Base-by-base conservation (phyloP, 2,888 invertebrate species). In the Epirrhoe alternata region DNA sequence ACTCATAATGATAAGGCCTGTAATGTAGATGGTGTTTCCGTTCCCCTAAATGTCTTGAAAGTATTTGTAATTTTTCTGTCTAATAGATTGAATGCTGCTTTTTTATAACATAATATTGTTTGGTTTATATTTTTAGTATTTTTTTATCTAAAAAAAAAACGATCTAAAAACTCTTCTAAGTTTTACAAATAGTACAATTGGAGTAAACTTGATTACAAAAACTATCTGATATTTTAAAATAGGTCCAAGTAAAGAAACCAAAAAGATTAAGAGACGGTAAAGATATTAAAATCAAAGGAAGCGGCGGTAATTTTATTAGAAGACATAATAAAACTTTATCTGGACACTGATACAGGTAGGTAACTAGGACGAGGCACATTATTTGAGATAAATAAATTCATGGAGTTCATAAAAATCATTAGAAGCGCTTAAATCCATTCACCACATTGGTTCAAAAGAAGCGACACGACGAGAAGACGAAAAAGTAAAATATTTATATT, bases 261-360 rank as follows among this genome's bases (percentile, higher is more conserved):
- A 59, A 66, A 52, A 71, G 63, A 71, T 71, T 65, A 68, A 10
- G 47, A 65, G 64, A 64, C 63, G 57, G 66, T 64, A 66, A 66
- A 66, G 80, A 74, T 52, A 50, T 58, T 77, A 80, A 81, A 82
- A 83, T 84, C 83, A 83, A 83, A 83, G 79, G 77, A 59, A 69
- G 64, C 69, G 69, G 57, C 63, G 64, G 69, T 71, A 71, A 72
- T 71, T 73, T 76, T 82, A 83, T 82, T 81, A 83, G 79, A 77
- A 80, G 77, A 72, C 78, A 79, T 83, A 82, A 71, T 73, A 87
- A 86, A 87, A 87, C 77, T 86, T 87, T 86, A 89, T 89, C 88
- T 85, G 80, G 82, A 83, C 79, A 80, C 80, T 83, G 73, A 77
- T 78, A 61, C 61, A 61, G 66, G 57, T 24, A 24, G 6, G 61